Evolutionary conservation across 1,140 invertebrate species (phyloP).

Genomic region (Zophobas morio): DNA sequence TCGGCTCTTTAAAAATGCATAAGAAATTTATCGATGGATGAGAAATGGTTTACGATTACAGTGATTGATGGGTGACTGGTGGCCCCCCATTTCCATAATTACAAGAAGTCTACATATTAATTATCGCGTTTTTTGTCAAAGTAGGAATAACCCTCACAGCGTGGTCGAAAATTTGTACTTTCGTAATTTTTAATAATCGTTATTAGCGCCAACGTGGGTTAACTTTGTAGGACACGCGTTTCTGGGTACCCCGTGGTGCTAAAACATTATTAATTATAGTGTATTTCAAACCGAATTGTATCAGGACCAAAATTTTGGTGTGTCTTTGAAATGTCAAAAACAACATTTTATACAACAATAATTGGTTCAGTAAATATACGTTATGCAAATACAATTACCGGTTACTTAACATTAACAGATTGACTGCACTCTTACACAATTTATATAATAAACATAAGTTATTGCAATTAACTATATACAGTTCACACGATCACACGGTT

Average conservation of each 20-base stretch:
- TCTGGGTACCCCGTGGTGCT: background rate
- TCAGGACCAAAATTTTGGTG: background rate
- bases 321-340: slow-evolving; percentile 6
- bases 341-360: slow-evolving; percentile 15
- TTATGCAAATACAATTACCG: slow-evolving; percentile 32
- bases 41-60: background rate
- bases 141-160: background rate
- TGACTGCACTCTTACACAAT: slow-evolving; percentile 23
- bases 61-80: slow-evolving; percentile 11
- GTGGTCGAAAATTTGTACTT: background rate
- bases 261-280: background rate
- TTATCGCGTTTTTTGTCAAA: background rate
- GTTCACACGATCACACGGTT: background rate
- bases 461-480: slow-evolving; percentile 17
- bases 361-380: slow-evolving; percentile 17
- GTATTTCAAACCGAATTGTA: background rate
- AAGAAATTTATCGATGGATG: slow-evolving; percentile 1
- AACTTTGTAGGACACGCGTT: background rate
- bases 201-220: no score
- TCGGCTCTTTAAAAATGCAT: no score
- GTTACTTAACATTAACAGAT: slow-evolving; percentile 29
- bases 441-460: slow-evolving; percentile 27
- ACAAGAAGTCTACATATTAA: background rate
- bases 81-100: background rate
- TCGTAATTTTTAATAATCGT: background rate